Evolutionary conservation across 2,888 invertebrate species (phyloP).

Genomic region (Sminthurides aquaticus): DNA sequence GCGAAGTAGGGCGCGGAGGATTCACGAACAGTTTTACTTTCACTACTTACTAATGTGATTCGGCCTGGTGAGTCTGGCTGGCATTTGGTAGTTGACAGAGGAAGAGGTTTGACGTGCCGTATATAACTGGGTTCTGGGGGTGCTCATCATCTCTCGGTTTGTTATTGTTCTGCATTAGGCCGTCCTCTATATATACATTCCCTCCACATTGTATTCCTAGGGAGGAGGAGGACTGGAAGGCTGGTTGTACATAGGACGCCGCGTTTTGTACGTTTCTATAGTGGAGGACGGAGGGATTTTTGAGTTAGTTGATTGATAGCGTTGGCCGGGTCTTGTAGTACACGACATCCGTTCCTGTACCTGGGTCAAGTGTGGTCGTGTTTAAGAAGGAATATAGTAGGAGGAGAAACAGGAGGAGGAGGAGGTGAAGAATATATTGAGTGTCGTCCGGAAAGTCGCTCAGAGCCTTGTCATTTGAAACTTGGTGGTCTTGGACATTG

Average conservation of each 20-base stretch:
- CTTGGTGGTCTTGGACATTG: neutral
- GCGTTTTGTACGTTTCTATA: neutral
- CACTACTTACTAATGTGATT: slow-evolving; percentile 23
- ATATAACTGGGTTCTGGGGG: slow-evolving; percentile 5
- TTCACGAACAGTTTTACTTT: slow-evolving; percentile 41
- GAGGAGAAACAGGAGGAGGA: neutral
- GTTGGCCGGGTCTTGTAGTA: too few species aligned
- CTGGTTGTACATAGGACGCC: slow-evolving; percentile 14
- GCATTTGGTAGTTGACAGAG: slow-evolving; percentile 35
- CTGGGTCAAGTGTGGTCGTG: neutral
- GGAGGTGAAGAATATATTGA: neutral
- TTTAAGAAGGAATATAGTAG: too few species aligned
- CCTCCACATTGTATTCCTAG: too few species aligned
- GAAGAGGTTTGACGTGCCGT: slow-evolving; percentile 29
- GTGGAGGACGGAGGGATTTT: too few species aligned
- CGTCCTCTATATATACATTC: too few species aligned
- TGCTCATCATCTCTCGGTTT: too few species aligned
- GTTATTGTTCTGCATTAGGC: too few species aligned
- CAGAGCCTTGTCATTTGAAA: neutral
- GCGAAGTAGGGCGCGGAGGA: slow-evolving; percentile 40
- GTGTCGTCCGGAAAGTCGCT: neutral
- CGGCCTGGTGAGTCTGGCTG: neutral
- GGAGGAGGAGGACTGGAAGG: too few species aligned
- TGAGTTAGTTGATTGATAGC: too few species aligned
- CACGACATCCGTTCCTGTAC: slow-evolving; percentile 7